Evolutionary conservation across 2,797 vertebrate genomes (phyloP).

Genomic region (Labeo calbasu): DNA sequence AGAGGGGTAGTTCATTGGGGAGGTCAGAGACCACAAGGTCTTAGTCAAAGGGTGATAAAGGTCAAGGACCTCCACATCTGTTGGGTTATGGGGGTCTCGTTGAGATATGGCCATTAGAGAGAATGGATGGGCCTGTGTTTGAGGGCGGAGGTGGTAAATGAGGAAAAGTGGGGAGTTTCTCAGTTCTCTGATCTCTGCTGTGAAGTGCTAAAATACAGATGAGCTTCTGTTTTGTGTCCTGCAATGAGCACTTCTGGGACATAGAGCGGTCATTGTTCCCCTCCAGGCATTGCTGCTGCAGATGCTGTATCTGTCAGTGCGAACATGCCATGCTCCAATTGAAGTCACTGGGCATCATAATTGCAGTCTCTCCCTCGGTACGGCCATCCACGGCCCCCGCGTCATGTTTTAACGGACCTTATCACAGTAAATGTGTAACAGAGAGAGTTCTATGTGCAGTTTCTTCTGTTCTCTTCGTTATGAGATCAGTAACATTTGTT

Average conservation of each 20-base stretch:
- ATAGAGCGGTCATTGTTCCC: constrained; percentile 66
- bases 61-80: constrained; percentile 54
- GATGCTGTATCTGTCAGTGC: constrained; percentile 47
- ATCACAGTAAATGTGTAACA: constrained; percentile 36
- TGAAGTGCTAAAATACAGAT: constrained; percentile 60
- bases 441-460: constrained; percentile 2
- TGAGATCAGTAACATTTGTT: background rate
- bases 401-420: constrained; percentile 17
- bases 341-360: constrained; percentile 45
- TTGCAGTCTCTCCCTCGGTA: constrained; percentile 9
- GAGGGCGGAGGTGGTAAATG: constrained; percentile 16
- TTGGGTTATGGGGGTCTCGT: background rate
- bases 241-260: constrained; percentile 50
- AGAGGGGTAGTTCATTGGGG: constrained; percentile 48
- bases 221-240: constrained; percentile 65
- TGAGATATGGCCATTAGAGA: constrained; percentile 17
- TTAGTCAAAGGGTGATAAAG: constrained; percentile 35
- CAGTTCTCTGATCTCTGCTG: constrained; percentile 52
- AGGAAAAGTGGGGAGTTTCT: constrained; percentile 23
- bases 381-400: background rate
- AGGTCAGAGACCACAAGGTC: constrained; percentile 14
- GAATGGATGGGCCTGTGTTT: constrained; percentile 41
- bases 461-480: background rate
- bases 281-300: constrained; percentile 36
- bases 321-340: constrained; percentile 33